These are phyloP conservation scores for Galleria mellonella DNA, from an alignment of 1,140 invertebrate species.

Conservation along the genomic window DNA sequence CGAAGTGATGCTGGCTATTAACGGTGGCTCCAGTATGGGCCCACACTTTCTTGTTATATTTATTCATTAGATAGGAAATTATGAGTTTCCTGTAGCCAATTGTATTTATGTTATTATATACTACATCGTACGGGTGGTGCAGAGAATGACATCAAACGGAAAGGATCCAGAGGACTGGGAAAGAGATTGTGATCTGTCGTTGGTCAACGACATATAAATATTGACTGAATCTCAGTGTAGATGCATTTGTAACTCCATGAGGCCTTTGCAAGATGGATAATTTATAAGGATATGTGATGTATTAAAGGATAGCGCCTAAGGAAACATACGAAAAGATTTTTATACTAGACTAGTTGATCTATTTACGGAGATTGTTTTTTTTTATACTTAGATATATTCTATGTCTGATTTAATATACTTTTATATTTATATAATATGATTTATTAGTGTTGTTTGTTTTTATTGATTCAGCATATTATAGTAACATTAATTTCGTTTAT, in stretches of 20 bases:
- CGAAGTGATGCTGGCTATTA: constrained; percentile 67
- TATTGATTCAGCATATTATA: constrained; percentile 65
- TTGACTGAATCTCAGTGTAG: constrained; percentile 75
- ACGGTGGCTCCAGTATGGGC: constrained; percentile 38
- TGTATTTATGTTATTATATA: constrained; percentile 68
- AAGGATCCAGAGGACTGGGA: constrained; percentile 63
- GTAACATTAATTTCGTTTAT: constrained; percentile 61
- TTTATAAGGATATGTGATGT: constrained; percentile 74
- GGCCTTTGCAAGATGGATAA: constrained; percentile 74
- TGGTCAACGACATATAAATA: constrained; percentile 74
- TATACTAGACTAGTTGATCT: constrained; percentile 75
- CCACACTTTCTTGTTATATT: constrained; percentile 64
- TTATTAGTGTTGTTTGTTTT: constrained; percentile 77
- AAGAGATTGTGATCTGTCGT: constrained; percentile 74
- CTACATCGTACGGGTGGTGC: constrained; percentile 61
- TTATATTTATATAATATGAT: constrained; percentile 74
- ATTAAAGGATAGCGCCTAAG: constrained; percentile 76
- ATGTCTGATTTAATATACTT: constrained; percentile 75
- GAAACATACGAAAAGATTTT: constrained; percentile 76
- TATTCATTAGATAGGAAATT: constrained; percentile 72
- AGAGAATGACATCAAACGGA: constrained; percentile 49
- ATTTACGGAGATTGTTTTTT: constrained; percentile 76
- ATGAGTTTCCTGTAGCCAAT: constrained; percentile 73
- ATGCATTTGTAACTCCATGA: constrained; percentile 75
- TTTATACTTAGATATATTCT: constrained; percentile 76